These are phyloP conservation scores for Ceratitis capitata DNA, from an alignment of 1,140 invertebrate genomes.

Conservation along the genomic window DNA sequence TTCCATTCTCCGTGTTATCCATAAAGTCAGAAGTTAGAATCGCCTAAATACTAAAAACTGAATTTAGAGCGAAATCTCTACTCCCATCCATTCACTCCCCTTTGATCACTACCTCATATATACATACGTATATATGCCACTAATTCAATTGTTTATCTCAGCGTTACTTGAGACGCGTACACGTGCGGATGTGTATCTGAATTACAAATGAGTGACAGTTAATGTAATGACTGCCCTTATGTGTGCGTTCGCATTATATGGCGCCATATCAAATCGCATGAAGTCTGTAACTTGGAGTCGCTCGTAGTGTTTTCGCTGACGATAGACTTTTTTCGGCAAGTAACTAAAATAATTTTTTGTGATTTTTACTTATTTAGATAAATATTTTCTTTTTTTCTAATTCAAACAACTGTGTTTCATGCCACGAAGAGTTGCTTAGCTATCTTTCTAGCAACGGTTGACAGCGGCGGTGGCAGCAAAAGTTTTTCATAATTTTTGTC, in stretches of 20 bases:
- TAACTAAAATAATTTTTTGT: not conserved
- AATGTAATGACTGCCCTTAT: constrained; percentile 27
- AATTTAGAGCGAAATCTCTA: no score
- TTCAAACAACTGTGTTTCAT: no score
- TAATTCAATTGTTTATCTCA: constrained; percentile 16
- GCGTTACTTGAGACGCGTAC: not conserved
- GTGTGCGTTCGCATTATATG: not conserved
- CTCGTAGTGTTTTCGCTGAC: not conserved
- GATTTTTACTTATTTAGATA: not conserved
- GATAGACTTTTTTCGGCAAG: not conserved
- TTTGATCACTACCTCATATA: no score
- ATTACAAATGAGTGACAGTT: constrained; percentile 29
- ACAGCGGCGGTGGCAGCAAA: not conserved
- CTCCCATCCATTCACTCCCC: no score
- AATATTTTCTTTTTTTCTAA: no score
- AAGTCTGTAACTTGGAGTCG: not conserved
- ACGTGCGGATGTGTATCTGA: not conserved
- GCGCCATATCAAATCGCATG: constrained; percentile 1
- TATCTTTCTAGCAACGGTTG: constrained; percentile 13
- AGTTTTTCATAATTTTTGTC: constrained; percentile 34
- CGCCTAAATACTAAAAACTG: no score
- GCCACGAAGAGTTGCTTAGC: not conserved
- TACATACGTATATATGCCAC: no score
- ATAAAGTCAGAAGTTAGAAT: no score
- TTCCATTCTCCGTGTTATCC: no score